Evolutionary conservation across 2,113 vertebrate genomes (phyloP).

Genomic region (Syngnathus scovelli): DNA sequence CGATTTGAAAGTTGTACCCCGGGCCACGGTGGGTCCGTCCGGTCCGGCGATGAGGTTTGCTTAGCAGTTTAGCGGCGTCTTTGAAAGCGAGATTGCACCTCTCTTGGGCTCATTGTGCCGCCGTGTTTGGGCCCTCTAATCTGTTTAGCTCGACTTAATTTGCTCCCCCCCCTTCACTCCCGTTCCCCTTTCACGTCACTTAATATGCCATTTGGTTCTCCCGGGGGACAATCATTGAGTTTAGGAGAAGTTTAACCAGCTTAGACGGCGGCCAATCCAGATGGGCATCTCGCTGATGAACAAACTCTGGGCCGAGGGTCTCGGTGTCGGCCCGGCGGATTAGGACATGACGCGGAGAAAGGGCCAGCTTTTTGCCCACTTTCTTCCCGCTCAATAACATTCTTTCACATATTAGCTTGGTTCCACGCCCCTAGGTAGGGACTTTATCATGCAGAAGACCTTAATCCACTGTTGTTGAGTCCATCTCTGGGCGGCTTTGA

Average conservation of each 20-base stretch:
- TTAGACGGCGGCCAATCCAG: slow-evolving; percentile 93
- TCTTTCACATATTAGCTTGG: slow-evolving; percentile 99
- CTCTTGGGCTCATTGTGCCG: slow-evolving; percentile 76
- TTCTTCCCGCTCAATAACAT: slow-evolving; percentile 99
- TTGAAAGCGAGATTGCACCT: slow-evolving; percentile 79
- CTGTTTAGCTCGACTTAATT: slow-evolving; percentile 96
- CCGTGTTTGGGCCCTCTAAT: slow-evolving; percentile 87
- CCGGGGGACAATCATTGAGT: slow-evolving; percentile 99
- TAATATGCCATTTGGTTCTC: slow-evolving; percentile 98
- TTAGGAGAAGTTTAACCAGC: slow-evolving; percentile 99
- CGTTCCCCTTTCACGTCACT: slow-evolving; percentile 89
- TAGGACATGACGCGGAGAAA: slow-evolving; percentile 99
- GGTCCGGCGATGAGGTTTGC: slow-evolving; percentile 72
- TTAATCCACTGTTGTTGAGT: slow-evolving; percentile 99
- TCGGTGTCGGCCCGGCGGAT: slow-evolving; percentile 94
- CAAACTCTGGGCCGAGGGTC: slow-evolving; percentile 89
- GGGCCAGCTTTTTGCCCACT: slow-evolving; percentile 97
- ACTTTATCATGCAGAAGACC: slow-evolving; percentile 99
- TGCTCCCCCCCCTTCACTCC: slow-evolving; percentile 70
- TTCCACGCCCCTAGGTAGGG: slow-evolving; percentile 98
- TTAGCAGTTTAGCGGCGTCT: slow-evolving; percentile 80
- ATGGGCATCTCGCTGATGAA: slow-evolving; percentile 98
- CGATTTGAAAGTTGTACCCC: no score
- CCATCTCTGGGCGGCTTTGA: slow-evolving; percentile 93
- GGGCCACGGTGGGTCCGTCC: slow-evolving; percentile 70